A percentile compares a stretch with the other conserved stretches of the same genome.
These are phyloP conservation scores for Orchestia grillus DNA, from an alignment of 1,140 invertebrate species.

Conservation along the genomic window DNA sequence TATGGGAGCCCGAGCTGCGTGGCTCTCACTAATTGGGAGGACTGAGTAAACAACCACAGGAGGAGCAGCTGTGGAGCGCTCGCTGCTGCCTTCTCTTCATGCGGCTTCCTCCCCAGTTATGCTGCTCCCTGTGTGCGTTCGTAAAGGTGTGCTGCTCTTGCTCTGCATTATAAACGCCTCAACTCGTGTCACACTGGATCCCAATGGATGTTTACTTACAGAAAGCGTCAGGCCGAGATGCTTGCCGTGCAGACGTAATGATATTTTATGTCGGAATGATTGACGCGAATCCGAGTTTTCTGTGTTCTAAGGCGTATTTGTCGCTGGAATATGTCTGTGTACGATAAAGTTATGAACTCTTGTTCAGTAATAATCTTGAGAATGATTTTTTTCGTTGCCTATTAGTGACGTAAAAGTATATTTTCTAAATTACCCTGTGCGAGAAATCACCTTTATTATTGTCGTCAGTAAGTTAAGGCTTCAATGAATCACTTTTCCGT, in stretches of 20 bases:
- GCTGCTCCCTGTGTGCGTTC: background rate
- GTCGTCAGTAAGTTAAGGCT: background rate
- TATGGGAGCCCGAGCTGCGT: background rate
- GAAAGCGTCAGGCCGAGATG: background rate
- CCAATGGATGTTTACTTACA: background rate
- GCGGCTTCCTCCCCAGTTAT: background rate
- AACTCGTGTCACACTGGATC: background rate
- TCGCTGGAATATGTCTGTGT: background rate
- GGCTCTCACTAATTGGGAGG: background rate
- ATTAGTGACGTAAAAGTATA: background rate
- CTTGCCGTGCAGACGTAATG: background rate
- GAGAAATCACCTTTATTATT: background rate
- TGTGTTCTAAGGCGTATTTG: background rate
- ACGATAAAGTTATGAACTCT: background rate
- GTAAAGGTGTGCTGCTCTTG: background rate
- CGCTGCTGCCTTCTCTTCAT: background rate
- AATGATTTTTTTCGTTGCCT: background rate
- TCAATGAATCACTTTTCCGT: background rate
- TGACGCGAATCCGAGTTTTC: background rate
- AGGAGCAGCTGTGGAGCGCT: background rate
- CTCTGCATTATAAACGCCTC: too few relatives aligned
- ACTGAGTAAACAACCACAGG: background rate
- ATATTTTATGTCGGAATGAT: background rate
- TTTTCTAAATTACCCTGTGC: background rate
- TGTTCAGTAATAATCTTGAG: background rate